Evolutionary conservation across 2,888 invertebrate genomes (phyloP), one percentile per base, ranked within the genome.

Genomic region (Mechanitis messenoides): DNA sequence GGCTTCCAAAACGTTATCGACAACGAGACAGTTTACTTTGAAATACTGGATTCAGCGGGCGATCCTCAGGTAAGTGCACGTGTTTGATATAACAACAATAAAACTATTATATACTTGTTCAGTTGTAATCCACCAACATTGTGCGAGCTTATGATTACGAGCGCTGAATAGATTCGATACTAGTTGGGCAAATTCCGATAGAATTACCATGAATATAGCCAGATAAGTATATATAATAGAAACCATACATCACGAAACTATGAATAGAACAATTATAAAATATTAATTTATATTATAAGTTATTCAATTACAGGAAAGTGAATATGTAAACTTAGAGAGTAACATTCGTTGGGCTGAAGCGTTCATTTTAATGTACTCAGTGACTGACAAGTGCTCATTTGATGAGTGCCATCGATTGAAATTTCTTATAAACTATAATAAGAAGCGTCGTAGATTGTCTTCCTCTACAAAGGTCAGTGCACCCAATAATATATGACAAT

Each of bases 331-430:
- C 59, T 80, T 95, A 69, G 96, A 96, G 81, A 92, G 93, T 62
- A 94, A 96, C 78, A 95, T 96, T 62, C 92, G 95, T 63, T 96
- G 96, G 96, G 96, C 96, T 1, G 96, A 97, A 79, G 96, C 95
- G 28, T 96, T 95, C 77, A 93, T 96, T 59, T 90, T 96, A 58
- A 94, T 96, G 91, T 97, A 96, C 79, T 96, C 96, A 0, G 95
- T 96, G 45, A 96, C 96, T 1, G 96, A 97, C 83, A 95, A 96
- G 81, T 96, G 96, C 77, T 96, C 96, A 61, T 96, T 96, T 80
- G 95, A 96, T 80, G 95, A 96, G 77, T 95, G 95, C 83, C 95
- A 95, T 75, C 92, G 95, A 0, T 91, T 96, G 60, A 95, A 95
- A 83, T 96, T 95, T 79, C 92, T 95, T 66, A 95, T 95, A 69